A percentile compares a stretch with the other conserved stretches of the same genome.
These are phyloP conservation scores for Sanderia malayensis DNA, from an alignment of 30 jellyfish, hydroid and myxozoan species.

Conservation along the genomic window DNA sequence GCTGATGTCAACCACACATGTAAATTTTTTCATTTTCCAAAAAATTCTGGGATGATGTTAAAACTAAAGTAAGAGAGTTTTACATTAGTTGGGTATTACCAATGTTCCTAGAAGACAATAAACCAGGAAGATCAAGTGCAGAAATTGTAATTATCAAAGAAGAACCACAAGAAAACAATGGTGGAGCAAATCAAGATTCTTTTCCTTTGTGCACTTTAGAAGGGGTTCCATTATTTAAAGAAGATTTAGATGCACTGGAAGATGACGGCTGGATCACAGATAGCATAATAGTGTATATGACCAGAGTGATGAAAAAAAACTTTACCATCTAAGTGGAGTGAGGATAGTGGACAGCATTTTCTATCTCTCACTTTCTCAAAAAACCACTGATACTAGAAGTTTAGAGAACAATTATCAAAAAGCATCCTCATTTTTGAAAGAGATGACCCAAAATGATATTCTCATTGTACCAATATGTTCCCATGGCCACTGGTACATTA, in stretches of 20 bases:
- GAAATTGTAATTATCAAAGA: too few species aligned
- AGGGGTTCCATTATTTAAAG: constrained; percentile 12
- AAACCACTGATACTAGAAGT: background rate
- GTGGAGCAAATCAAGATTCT: too few species aligned
- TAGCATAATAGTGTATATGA: background rate
- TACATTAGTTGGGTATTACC: constrained; percentile 11
- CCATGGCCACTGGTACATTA: constrained; percentile 23
- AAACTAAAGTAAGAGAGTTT: constrained; percentile 5
- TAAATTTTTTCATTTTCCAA: too few species aligned
- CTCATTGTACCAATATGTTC: constrained; percentile 17
- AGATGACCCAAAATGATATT: background rate
- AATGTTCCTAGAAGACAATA: too few species aligned
- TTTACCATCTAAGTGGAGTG: background rate
- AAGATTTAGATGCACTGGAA: constrained; percentile 8
- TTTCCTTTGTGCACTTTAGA: background rate
- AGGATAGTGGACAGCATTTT: background rate
- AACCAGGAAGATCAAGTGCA: too few species aligned
- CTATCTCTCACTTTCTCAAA: background rate
- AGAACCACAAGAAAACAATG: too few species aligned
- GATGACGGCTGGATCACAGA: constrained; percentile 25
- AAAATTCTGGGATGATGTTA: too few species aligned
- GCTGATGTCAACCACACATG: constrained; percentile 19
- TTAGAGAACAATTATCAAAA: background rate
- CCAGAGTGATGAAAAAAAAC: background rate
- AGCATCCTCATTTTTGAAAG: background rate